Evolutionary conservation across 1,140 invertebrate genomes (phyloP), one percentile per base, ranked within the genome.

Genomic region (Ostrea edulis): DNA sequence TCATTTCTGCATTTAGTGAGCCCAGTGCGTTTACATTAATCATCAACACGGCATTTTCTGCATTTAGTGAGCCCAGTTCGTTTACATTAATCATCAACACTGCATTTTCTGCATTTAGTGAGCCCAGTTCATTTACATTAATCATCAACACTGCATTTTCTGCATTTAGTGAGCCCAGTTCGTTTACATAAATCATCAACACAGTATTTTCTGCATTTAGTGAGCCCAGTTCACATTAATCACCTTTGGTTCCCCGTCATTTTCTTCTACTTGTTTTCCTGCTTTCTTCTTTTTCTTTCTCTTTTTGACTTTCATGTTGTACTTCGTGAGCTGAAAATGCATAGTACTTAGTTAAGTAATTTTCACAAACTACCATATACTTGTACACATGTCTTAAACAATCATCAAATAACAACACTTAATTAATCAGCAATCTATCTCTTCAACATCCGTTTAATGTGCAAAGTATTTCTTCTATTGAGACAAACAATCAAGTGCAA

Each of bases 271-370:
- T 29, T 77, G 68, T 77, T 77, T 77, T 29, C 68, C 68, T 77
- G 68, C 0, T 52, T 87, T 87, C 81, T 87, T 87, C 44, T 82
- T 65, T 53, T 84, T 87, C 58, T 84, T 84, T 17, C 71, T 81
- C 35, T 82, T 77, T n/a, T 77, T 86, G 12, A 51, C 62, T 44
- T 87, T 87, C 86, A 87, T 87, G 9, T 84, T 87, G 22, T 87
- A 84, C 55, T 83, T 87, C 14, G 86, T 87, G 35, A 87, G 29
- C 86, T 87, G 35, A n/a, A 55, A 82, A 54, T 35, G 12, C 53
- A 35, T n/a, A 29, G 5, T 11, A 55, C 12, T 8, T 22, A 29
- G 14, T 14, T 11, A 5, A 5, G 14, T 22, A 29, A 20, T 29
- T 8, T 22, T 77, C 12, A 77, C 17, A 77, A 5, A 77, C 11